Percentiles rank a stretch among this genome's conserved stretches.
Conservation (phyloP, 2,888 invertebrate genomes). For the Cremastobaeus sp. region DNA sequence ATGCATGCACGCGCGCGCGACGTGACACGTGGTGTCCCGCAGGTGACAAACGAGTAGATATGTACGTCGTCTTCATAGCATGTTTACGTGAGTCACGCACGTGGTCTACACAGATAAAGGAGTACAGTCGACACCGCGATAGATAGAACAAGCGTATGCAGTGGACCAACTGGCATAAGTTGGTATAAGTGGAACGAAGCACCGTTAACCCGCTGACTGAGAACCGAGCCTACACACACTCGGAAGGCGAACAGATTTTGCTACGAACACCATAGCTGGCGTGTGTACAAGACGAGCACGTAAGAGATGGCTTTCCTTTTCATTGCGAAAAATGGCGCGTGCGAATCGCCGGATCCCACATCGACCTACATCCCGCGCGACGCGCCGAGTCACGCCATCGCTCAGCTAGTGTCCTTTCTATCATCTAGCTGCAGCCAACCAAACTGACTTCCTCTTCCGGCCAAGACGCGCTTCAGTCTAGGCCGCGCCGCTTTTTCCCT, state of each 20-base stretch:
- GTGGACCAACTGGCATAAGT: slow-evolving; percentile 72
- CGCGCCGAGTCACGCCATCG: slow-evolving; percentile 51
- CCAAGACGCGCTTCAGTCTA: too few species aligned
- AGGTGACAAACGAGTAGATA: slow-evolving; percentile 47
- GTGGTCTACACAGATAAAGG: slow-evolving; percentile 64
- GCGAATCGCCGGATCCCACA: slow-evolving; percentile 74
- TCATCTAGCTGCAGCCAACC: slow-evolving; percentile 29
- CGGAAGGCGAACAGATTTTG: slow-evolving; percentile 66
- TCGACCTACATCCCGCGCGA: slow-evolving; percentile 71
- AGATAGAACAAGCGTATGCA: slow-evolving; percentile 58
- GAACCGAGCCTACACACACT: slow-evolving; percentile 63
- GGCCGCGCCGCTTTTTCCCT: too few species aligned
- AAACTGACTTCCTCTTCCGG: slow-evolving; percentile 67
- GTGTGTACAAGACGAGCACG: slow-evolving; percentile 58
- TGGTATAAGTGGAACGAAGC: slow-evolving; percentile 75
- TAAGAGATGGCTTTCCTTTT: slow-evolving; percentile 77
- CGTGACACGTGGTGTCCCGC: slow-evolving; percentile 52
- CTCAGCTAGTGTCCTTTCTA: slow-evolving; percentile 42
- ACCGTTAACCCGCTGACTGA: slow-evolving; percentile 77
- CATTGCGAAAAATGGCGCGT: slow-evolving; percentile 78
- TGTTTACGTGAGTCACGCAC: slow-evolving; percentile 66
- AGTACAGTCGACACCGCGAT: slow-evolving; percentile 46
- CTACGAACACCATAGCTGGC: slow-evolving; percentile 63
- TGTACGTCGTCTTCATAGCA: slow-evolving; percentile 32
- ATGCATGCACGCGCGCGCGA: slow-evolving; percentile 24